Conservation (phyloP, 2,113 vertebrate species). For the Eulacestoma nigropectus region DNA sequence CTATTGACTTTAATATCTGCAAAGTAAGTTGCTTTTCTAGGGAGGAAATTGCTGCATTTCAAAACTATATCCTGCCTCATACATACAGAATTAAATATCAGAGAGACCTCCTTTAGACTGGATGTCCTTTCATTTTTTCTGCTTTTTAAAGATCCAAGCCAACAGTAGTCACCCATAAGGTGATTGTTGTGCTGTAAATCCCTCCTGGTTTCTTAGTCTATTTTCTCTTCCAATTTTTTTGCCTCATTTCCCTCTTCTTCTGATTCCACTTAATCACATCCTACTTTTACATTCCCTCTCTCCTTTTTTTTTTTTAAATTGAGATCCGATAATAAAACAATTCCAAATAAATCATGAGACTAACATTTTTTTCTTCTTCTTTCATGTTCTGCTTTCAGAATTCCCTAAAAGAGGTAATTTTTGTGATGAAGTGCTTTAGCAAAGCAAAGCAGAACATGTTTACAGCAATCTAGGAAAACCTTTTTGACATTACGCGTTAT, state of each 20-base stretch:
- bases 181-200: not conserved
- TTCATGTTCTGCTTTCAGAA: not conserved
- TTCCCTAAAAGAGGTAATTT: not conserved
- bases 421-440: not conserved
- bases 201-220: not conserved
- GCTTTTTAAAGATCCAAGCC: not conserved
- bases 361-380: not conserved
- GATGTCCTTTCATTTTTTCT: not conserved
- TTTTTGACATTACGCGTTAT: rapidly evolving
- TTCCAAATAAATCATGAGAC: not conserved
- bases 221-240: not conserved
- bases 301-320: not conserved
- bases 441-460: not conserved
- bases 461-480: not conserved
- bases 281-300: not conserved
- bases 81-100: not conserved
- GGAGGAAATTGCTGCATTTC: conserved; percentile 22
- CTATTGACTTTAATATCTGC: not conserved
- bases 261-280: not conserved
- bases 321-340: not conserved
- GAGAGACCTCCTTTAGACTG: not conserved
- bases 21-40: not conserved
- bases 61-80: conserved; percentile 1
- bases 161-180: not conserved
- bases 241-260: not conserved